A percentile compares a stretch with the other conserved stretches of the same genome.
phyloP scores from a whole-genome alignment of 2,797 vertebrate species.

The Glossophaga mutica region DNA sequence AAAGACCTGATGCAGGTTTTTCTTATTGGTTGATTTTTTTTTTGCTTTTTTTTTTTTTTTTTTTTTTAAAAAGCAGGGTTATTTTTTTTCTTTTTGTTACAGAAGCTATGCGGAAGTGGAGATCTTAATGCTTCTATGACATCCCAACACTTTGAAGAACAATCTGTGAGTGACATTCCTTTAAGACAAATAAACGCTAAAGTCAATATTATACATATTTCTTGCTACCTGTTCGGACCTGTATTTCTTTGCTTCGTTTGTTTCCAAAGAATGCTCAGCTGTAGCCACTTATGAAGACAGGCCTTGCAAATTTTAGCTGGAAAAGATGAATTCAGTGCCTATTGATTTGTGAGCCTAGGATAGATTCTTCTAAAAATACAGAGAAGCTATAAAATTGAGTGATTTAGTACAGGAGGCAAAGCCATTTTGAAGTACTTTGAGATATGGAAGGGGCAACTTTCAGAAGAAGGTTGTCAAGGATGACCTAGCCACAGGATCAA shows the following conservation, averaged over 20 bases:
- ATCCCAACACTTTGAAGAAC: conserved; percentile 80
- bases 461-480: not conserved
- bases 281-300: not conserved
- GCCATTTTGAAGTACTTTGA: not conserved
- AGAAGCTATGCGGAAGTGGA: conserved; percentile 71
- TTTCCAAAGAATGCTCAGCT: not conserved
- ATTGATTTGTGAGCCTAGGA: conserved; percentile 23
- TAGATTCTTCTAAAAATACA: conserved; percentile 67
- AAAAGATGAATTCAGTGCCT: conserved; percentile 37
- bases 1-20: not conserved
- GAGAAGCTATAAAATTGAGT: not conserved
- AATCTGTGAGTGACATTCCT: conserved; percentile 74
- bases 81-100: conserved; percentile 11
- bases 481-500: not conserved
- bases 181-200: not conserved
- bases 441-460: not conserved
- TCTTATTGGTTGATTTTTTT: not conserved
- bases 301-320: not conserved
- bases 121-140: conserved; percentile 77
- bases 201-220: not conserved
- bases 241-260: not conserved
- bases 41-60: conserved; percentile 24
- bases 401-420: not conserved
- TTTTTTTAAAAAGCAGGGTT: no score
- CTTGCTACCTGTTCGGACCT: not conserved